Base-by-base conservation (phyloP, 1,140 invertebrate species). In the Mesaphorura yosii region DNA sequence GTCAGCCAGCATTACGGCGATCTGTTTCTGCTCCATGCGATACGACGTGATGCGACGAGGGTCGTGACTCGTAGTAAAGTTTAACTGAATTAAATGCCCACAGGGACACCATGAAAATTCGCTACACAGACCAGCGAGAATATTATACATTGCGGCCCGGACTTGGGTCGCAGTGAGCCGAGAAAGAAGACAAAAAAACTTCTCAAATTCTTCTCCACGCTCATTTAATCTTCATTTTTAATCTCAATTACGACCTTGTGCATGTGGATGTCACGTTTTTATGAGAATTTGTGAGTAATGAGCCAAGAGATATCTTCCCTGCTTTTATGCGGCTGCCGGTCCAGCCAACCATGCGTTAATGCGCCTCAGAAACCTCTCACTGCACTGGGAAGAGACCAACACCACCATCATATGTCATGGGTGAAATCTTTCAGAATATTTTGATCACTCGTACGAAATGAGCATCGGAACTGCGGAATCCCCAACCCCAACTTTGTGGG, bases 51-150 rank as follows among this genome's bases (percentile, higher is more conserved):
- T 22, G 51, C 37, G 51, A 44, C 46, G 41, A 34, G 41, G 46
- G 51, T 52, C 51, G 51, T 52, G 51, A 52, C 51, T 52, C 22
- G 51, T 52, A 52, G 46, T 52, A n/a, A n/a, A n/a, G n/a, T 52
- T 41, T 45, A 52, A 45, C 41, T 39, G 51, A 52, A 52, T 51
- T 52, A 41, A 52, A 52, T 41, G 51, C 51, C 51, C 31, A 34
- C 10, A n/a, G 31, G 31, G 31, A 34, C n/a, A n/a, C n/a, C n/a
- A n/a, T n/a, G n/a, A n/a, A n/a, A n/a, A n/a, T n/a, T n/a, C n/a
- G n/a, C n/a, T 51, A 38, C 44, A 42, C 39, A 51, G 49, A 51
- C 31, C 39, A 51, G 49, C 44, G 39, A 51, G 49, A 51, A 51
- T 51, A 42, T 51, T 41, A 51, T 51, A 41, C 49, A 51, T 51